Base-by-base conservation (phyloP, 2,888 invertebrate species). In the Andrena bucephala region DNA sequence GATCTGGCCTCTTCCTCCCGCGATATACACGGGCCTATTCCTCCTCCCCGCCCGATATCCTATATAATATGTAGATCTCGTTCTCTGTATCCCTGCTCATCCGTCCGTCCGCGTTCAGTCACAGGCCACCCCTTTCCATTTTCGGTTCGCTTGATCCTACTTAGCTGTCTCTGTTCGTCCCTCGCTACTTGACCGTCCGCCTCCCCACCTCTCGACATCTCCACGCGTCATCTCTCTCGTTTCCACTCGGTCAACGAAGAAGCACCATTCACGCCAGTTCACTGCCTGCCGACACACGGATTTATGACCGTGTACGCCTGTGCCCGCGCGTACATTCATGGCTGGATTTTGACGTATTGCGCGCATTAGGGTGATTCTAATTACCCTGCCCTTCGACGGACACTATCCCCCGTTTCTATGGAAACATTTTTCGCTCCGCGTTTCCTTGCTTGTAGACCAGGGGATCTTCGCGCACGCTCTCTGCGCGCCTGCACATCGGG, bases 191-290 rank as follows among this genome's bases (percentile, higher is more conserved):
- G 69, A 70, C 65, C 77, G 42, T 27, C 77, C 24, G 48, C 68
- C 65, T 36, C 54, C 50, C 77, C 59, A 13, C 20, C 20, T 24
- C 62, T 59, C 78, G 29, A 59, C 48, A 50, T 42, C 63, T 36
- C 31, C 20, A 48, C 59, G n/a, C 50, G 52, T 75, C 68, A 7
- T 71, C 84, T 27, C 81, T 78, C 85, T 82, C 78, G 65, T 72
- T 77, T 76, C 86, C 85, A 82, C 89, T 88, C 84, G 91, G 87
- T 86, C 89, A 90, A 89, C 91, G 88, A 77, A 89, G 86, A 90
- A 91, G 91, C 90, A 91, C 92, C 92, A 92, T 93, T 92, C 91
- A 92, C 90, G 90, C 92, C 93, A 92, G 92, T 93, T 93, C 92
- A 92, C 92, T 91, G 92, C 90, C 90, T 92, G 91, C 90, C 90